Evolutionary conservation across 2,113 vertebrate species (phyloP), one percentile per base, ranked within the genome.

Genomic region (Neofelis nebulosa): DNA sequence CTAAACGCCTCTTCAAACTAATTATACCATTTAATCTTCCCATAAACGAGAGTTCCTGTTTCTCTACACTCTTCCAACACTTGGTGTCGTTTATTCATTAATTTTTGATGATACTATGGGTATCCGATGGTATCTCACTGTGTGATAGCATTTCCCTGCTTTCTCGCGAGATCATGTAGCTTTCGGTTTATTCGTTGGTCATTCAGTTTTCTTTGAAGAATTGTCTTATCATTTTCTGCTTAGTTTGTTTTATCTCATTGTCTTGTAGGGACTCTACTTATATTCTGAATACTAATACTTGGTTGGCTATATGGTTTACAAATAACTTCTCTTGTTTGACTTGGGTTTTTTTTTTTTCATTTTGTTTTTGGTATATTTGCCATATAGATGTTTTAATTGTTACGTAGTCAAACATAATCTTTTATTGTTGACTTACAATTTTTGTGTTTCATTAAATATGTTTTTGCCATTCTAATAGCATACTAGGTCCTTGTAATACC

Each of bases 331-430:
- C 50, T 27, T 38, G n/a, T 63, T 94, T 82, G 31, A 2, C 13
- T 55, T 48, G 45, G 45, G 0, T 65, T 19, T 84, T 31, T 33
- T 68, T 68, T 91, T 48, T 66, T 50, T 0, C 57, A 41, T 13
- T 71, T 87, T 95, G 21, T 65, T 92, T 96, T 85, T 94, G 5
- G 61, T 41, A 48, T 88, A 80, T 69, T 86, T 92, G 1, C 73
- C 50, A 45, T 73, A 48, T 4, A 68, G 12, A 95, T 86, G 33
- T 3, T 91, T 91, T 83, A 29, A 52, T 57, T 94, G 76, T 89
- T 94, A 73, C 71, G 3, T 11, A 38, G 61, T 33, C 16, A 85
- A 73, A 73, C 9, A 57, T 4, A 71, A 66, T 18, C 14, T 81
- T 78, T 94, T 66, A 81, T 38, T 80, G 15, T 80, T 71, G 50